These are phyloP conservation scores for Onychostruthus taczanowskii DNA, from an alignment of 2,113 vertebrate species.

Conservation along the genomic window DNA sequence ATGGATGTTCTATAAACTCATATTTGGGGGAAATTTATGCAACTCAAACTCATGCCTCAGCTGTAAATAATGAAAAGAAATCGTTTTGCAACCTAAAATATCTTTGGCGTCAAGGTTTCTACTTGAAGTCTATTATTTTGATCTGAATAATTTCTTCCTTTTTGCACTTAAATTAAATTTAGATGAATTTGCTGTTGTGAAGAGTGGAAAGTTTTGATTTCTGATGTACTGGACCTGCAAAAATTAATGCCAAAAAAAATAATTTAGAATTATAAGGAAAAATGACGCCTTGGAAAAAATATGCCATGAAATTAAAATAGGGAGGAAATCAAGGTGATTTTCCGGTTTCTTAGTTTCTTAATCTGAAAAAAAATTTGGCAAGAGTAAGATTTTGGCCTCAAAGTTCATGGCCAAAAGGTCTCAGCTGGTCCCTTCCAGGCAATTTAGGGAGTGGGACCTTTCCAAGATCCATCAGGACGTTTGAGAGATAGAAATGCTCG, in stretches of 20 bases:
- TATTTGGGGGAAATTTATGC: background rate
- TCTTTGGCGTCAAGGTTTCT: background rate
- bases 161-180: background rate
- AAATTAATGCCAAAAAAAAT: background rate
- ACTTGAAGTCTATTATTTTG: background rate
- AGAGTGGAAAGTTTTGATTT: background rate
- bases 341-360: background rate
- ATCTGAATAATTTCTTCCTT: background rate
- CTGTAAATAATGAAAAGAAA: background rate
- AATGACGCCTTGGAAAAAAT: background rate
- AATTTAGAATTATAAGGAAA: background rate
- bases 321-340: background rate
- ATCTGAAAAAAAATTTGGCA: background rate
- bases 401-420: background rate
- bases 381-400: background rate
- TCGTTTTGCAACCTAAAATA: background rate
- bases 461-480: background rate
- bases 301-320: background rate
- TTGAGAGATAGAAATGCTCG: fast-evolving
- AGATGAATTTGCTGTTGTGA: background rate
- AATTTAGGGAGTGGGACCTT: background rate
- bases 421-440: background rate
- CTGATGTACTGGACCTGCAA: background rate
- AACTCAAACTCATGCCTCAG: background rate
- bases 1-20: background rate